A percentile compares a stretch with the other conserved stretches of the same genome.
Evolutionary conservation across 2,888 invertebrate species (phyloP).

Genomic region (Petrophora chlorosata): DNA sequence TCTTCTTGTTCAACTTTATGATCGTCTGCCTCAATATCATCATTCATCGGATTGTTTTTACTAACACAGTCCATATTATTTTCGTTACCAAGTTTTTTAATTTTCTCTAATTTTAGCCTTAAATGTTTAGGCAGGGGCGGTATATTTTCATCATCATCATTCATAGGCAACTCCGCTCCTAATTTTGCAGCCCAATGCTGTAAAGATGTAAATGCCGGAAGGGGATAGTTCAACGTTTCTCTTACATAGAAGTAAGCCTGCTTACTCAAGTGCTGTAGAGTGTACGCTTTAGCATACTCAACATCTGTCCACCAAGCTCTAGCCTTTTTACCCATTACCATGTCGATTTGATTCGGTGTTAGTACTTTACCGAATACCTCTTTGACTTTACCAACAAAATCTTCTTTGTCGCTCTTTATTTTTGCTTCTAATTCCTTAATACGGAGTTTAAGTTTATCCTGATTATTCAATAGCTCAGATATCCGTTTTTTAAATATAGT

Average conservation of each 20-base stretch:
- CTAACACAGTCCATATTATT: too few species aligned
- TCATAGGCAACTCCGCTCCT: not conserved
- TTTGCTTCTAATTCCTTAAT: slow-evolving; percentile 4
- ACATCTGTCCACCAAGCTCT: not conserved
- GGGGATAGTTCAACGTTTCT: slow-evolving; percentile 2
- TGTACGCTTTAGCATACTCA: slow-evolving; percentile 1
- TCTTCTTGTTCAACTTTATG: too few species aligned
- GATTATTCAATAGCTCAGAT: not conserved
- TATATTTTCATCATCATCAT: not conserved
- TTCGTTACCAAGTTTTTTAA: too few species aligned
- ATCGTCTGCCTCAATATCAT: too few species aligned
- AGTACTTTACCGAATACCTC: not conserved
- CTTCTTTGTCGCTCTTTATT: not conserved
- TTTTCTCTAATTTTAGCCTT: not conserved
- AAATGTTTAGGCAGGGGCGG: not conserved
- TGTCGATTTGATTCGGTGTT: slow-evolving; percentile 7
- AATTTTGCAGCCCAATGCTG: not conserved
- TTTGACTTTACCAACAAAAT: not conserved
- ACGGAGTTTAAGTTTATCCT: not conserved
- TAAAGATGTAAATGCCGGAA: not conserved
- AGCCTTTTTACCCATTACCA: not conserved
- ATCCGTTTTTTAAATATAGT: slow-evolving; percentile 7
- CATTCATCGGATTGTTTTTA: too few species aligned
- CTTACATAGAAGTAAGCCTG: not conserved
- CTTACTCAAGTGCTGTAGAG: not conserved